A percentile compares a stretch with the other conserved stretches of the same genome.
These are phyloP conservation scores for Zaprionus obscuricornis DNA, from an alignment of 2,888 invertebrate genomes.

Conservation along the genomic window DNA sequence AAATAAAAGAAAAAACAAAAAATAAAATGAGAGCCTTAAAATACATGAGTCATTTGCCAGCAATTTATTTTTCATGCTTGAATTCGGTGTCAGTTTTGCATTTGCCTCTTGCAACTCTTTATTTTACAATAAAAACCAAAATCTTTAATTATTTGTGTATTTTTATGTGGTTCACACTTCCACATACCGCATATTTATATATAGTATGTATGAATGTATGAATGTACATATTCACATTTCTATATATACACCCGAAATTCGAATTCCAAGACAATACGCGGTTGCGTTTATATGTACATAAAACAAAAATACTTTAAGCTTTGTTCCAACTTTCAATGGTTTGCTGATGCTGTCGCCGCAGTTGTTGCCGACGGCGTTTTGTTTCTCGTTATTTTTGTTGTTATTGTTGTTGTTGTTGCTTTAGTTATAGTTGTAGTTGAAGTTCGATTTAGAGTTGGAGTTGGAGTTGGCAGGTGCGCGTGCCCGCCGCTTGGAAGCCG, in stretches of 20 bases:
- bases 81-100: constrained; percentile 65
- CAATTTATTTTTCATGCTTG: constrained; percentile 68
- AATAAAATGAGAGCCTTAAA: constrained; percentile 49
- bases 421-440: constrained; percentile 3
- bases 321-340: constrained; percentile 45
- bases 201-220: constrained; percentile 6
- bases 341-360: neutral
- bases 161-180: constrained; percentile 29
- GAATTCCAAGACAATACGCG: too few relatives aligned
- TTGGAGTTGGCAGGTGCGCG: constrained; percentile 47
- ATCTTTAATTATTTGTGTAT: constrained; percentile 46
- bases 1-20: constrained; percentile 32
- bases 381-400: neutral
- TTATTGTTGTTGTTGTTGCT: constrained; percentile 6
- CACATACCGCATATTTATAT: constrained; percentile 12
- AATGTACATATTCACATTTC: too few relatives aligned
- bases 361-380: constrained; percentile 28
- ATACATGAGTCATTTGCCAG: constrained; percentile 75
- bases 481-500: constrained; percentile 44
- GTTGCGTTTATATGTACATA: too few relatives aligned
- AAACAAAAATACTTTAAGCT: constrained; percentile 7
- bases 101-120: constrained; percentile 34
- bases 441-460: neutral
- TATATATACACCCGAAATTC: too few relatives aligned
- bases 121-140: constrained; percentile 15